These are phyloP conservation scores for Neoaliturus tenellus DNA, from an alignment of 2,888 invertebrate genomes.

Conservation along the genomic window DNA sequence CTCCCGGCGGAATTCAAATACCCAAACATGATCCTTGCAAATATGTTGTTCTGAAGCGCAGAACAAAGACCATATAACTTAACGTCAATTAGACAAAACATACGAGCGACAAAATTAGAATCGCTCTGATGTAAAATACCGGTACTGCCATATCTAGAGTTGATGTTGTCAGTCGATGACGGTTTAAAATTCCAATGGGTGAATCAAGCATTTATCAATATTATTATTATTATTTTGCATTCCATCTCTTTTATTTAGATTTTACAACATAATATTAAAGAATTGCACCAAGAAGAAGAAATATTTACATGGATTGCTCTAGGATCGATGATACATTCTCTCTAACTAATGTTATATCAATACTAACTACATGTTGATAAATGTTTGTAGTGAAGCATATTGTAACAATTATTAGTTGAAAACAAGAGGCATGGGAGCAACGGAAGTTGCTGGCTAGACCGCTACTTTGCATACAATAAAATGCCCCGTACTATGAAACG, in stretches of 20 bases:
- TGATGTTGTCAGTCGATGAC: neutral
- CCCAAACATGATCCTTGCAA: conserved; percentile 23
- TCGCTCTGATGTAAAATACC: neutral
- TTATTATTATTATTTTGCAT: too few species aligned
- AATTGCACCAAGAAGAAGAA: too few species aligned
- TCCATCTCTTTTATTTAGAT: too few species aligned
- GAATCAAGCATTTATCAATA: too few species aligned
- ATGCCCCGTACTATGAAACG: conserved; percentile 22
- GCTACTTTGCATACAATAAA: conserved; percentile 30
- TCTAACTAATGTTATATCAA: too few species aligned
- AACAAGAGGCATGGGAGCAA: neutral
- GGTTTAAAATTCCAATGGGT: neutral
- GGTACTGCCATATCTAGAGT: neutral
- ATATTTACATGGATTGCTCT: too few species aligned
- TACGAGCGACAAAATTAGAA: conserved; percentile 21
- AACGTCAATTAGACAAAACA: conserved; percentile 23
- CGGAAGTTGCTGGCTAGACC: conserved; percentile 12
- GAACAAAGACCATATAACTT: conserved; percentile 12
- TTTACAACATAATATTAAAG: too few species aligned
- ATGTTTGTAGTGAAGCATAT: neutral
- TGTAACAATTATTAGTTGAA: neutral
- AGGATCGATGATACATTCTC: too few species aligned
- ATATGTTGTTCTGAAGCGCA: neutral
- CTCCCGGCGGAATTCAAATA: conserved; percentile 4
- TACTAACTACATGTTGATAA: too few species aligned